Base-by-base conservation (phyloP, 1,140 invertebrate species). In the Hyposmocoma kahamanoa region DNA sequence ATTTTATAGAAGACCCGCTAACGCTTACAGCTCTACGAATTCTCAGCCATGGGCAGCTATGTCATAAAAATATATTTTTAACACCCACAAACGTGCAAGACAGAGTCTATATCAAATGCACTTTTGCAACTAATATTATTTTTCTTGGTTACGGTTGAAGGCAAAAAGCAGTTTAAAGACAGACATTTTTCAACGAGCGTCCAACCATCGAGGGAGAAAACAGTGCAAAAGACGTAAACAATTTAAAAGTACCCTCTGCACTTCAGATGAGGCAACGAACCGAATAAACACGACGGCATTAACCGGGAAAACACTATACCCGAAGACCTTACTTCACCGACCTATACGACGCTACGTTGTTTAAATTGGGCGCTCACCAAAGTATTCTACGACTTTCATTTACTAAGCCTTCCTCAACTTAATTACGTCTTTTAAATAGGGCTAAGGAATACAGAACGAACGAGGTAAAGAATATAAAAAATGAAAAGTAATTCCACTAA, bases 141-240 rank as follows among this genome's bases (percentile, higher is more conserved):
- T n/a, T n/a, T n/a, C n/a, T n/a, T n/a, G n/a, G n/a, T n/a, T n/a
- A n/a, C n/a, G n/a, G n/a, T n/a, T n/a, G 48, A 53, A 52, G 45
- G 20, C 46, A 58, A 59, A 63, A 62, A 54, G 41, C 28, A 38
- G 39, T 47, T 51, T 49, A 59, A 56, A 49, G 46, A 42, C 45
- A 50, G 43, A 51, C 47, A 58, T 51, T 48, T 64, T 56, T 56
- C 48, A 53, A 42, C 48, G 56, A 34, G 50, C 50, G 41, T 52
- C 51, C 45, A 50, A 51, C 47, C 55, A 36, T 38, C 56, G 42
- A 56, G 51, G 47, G 34, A 56, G 36, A 56, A 57, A 52, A 55
- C 55, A 56, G 43, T 54, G 61, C 70, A 48, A 56, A 53, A 62
- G 60, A 58, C 69, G 68, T 65, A 67, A 77, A 77, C 63, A 71